Base-by-base conservation (phyloP, 2,797 vertebrate genomes). In the Lacerta agilis region DNA sequence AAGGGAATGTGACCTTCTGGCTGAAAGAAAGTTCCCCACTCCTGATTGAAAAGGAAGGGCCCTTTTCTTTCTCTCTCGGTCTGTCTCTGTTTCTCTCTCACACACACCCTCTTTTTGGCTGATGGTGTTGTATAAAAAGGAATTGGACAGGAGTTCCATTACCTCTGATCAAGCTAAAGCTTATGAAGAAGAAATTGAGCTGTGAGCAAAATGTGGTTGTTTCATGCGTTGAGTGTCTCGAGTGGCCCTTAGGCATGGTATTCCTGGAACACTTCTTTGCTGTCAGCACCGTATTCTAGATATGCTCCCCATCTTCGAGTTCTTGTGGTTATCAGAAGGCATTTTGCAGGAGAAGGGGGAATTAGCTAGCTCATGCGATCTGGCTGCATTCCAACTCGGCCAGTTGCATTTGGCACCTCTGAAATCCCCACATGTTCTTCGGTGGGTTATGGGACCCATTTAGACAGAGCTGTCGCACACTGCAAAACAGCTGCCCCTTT, bases 401-500 rank as follows among this genome's bases (percentile, higher is more conserved):
- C 75, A 80, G 27, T 0, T 83, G 15, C 38, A 3, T 0, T 76
- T 92, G 87, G 86, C 41, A 76, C 91, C 83, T 81, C 36, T 13
- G 38, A 79, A 88, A 88, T 87, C 15, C 58, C 87, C 36, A 38
- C 36, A 9, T 15, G 66, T 49, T 23, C 86, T 79, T 82, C 17
- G 49, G 27, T 38, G 64, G 69, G 43, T 83, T 89, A 76, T 0
- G 0, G 79, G 78, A 85, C 61, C 15, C 66, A 43, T 69, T 81
- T 5, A 3, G 20, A 81, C 55, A 49, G 82, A 92, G 41, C 73
- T 18, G 10, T 36, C 36, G 20, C 43, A 71, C 10, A 33, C 71
- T 88, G 73, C 27, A 86, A 55, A 92, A 87, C 81, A 92, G 86
- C 85, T 88, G 85, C 8, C 83, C 23, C 85, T 3, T 49, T 91